Evolutionary conservation across 2,888 invertebrate species (phyloP), one percentile per base, ranked within the genome.

Genomic region (Ctena decussata): DNA sequence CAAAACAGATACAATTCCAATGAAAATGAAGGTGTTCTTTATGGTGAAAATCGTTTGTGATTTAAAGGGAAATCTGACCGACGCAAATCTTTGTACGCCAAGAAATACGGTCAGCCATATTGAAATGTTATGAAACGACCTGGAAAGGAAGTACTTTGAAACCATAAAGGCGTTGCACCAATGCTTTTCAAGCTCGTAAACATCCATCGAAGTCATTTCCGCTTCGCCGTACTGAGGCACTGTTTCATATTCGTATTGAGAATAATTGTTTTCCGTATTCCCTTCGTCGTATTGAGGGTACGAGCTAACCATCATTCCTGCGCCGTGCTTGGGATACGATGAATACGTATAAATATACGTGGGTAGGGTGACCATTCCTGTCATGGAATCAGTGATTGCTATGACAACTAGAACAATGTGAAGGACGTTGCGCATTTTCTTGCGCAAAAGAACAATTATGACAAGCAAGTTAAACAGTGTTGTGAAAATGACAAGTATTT

Each of bases 31-130:
- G 6, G 77, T 49, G 11, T 46, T 72, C 49, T 39, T 0, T 8
- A 18, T 44, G n/a, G 32, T 77, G 37, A 80, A 75, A 18, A 53
- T 18, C 0, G 12, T 44, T 32, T 65, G 44, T 8, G 84, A 41
- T 41, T 49, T 65, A 24, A 84, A 80, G 15, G 87, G 87, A 30
- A 39, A 69, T 0, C 49, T 39, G 0, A 84, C 82, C 5, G 74
- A 80, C 15, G 80, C 49, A 37, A 76, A 90, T 1, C 89, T 75
- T 30, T 90, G 91, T 32, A 89, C 53, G 0, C 85, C 90, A 3
- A 91, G 85, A 35, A 84, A 77, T 5, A 85, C 41, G 21, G 90
- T 91, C 35, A 90, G 77, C 85, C 85, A 91, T 46, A 87, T 89
- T 2, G 91, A 91, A 6, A 84, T 69, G 1, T 86, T 86, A 49